Evolutionary conservation across 2,797 vertebrate species (phyloP).

Genomic region (Echiichthys vipera): DNA sequence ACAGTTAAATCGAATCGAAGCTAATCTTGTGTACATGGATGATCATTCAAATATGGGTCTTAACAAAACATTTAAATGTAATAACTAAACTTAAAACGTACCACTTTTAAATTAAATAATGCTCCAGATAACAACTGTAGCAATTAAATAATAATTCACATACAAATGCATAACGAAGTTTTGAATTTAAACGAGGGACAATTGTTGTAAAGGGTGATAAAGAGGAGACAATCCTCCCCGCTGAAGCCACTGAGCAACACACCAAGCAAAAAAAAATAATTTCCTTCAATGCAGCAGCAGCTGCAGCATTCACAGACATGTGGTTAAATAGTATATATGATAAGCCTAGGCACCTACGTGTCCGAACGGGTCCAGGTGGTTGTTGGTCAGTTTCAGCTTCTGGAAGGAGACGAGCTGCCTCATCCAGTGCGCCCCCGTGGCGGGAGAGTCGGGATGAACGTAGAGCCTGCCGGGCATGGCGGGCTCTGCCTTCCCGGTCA

Average conservation of each 20-base stretch:
- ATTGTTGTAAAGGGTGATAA: neutral
- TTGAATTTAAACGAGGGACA: neutral
- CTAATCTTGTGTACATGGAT: neutral
- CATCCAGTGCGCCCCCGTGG: slow-evolving; percentile 98
- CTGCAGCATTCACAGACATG: neutral
- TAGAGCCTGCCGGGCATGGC: slow-evolving; percentile 98
- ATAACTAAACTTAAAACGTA: neutral
- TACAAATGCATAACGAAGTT: neutral
- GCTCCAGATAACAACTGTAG: neutral
- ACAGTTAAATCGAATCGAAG: too few species aligned
- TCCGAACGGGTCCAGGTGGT: slow-evolving; percentile 98
- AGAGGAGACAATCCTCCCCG: neutral
- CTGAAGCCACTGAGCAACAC: slow-evolving; percentile 16
- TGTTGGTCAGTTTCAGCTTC: slow-evolving; percentile 98
- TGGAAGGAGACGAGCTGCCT: slow-evolving; percentile 97
- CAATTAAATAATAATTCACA: neutral
- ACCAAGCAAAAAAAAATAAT: neutral
- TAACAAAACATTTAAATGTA: neutral
- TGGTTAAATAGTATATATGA: slow-evolving; percentile 24
- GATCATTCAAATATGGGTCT: neutral
- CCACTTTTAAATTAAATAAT: neutral
- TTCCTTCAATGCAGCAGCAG: neutral
- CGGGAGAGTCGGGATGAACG: slow-evolving; percentile 96
- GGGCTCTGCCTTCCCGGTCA: slow-evolving; percentile 97
- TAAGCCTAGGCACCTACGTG: slow-evolving; percentile 89